These are phyloP conservation scores for Machaerirhynchus nigripectus DNA, from an alignment of 2,113 vertebrate genomes.

Conservation along the genomic window DNA sequence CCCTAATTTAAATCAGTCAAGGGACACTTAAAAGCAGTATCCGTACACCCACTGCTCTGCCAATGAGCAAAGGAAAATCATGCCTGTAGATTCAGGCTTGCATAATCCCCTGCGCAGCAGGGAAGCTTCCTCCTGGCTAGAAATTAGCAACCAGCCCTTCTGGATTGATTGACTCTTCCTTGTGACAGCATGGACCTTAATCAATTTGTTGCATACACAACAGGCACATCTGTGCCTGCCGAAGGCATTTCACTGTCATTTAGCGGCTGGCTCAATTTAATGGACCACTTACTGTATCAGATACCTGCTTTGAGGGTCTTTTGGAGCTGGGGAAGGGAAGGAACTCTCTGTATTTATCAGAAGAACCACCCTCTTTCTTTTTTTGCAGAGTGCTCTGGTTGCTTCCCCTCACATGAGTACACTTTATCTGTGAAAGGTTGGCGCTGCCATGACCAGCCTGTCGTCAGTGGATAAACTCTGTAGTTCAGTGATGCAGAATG, in stretches of 20 bases:
- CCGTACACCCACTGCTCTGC: not conserved
- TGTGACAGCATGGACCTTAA: slow-evolving; percentile 32
- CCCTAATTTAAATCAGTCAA: slow-evolving; percentile 62
- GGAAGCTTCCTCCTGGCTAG: slow-evolving; percentile 15
- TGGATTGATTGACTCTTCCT: slow-evolving; percentile 17
- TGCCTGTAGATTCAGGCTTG: not conserved
- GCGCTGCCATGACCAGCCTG: not conserved
- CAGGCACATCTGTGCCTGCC: not conserved
- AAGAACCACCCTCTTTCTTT: not conserved
- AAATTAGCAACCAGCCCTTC: slow-evolving; percentile 39
- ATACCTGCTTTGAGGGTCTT: not conserved
- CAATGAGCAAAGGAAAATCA: not conserved
- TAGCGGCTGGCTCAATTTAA: not conserved
- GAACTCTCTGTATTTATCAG: not conserved
- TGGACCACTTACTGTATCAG: not conserved
- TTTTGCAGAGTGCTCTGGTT: not conserved
- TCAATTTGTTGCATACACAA: slow-evolving; percentile 25
- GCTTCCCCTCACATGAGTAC: not conserved
- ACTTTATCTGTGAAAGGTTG: not conserved
- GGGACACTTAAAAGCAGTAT: slow-evolving; percentile 55
- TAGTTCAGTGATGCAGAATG: slow-evolving; percentile 28
- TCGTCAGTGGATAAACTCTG: not conserved
- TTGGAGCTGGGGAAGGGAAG: not conserved
- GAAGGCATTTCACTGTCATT: not conserved
- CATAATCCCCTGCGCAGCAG: not conserved